phyloP scores from a whole-genome alignment of 2,113 vertebrate genomes.

The Benitochromis conjunctus region DNA sequence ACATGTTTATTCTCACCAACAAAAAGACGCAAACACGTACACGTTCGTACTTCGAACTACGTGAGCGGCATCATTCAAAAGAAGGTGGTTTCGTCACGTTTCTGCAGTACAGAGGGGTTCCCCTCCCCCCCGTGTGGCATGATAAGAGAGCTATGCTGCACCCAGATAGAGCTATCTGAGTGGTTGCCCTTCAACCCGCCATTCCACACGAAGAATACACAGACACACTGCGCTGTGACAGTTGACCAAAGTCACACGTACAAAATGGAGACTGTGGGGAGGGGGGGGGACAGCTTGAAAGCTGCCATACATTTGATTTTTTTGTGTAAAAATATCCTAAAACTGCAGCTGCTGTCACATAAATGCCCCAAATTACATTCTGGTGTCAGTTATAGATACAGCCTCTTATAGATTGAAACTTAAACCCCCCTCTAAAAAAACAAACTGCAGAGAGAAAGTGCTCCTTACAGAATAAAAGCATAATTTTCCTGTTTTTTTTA shows the following conservation, averaged over 20 bases:
- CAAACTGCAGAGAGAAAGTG: background rate
- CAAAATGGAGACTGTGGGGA: conserved; percentile 55
- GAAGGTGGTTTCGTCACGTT: conserved; percentile 10
- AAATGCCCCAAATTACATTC: background rate
- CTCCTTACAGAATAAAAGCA: background rate
- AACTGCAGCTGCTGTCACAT: background rate
- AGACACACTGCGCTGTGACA: conserved; percentile 19
- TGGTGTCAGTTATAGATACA: background rate
- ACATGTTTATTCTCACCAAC: background rate
- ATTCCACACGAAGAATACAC: conserved; percentile 44
- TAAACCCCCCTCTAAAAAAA: background rate
- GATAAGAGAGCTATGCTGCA: conserved; percentile 73
- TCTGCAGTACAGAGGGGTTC: conserved; percentile 40
- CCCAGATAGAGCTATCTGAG: conserved; percentile 76
- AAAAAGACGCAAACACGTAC: background rate
- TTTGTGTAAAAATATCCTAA: background rate
- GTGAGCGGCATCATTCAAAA: conserved; percentile 32
- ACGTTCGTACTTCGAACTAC: background rate
- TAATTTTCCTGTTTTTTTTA: background rate
- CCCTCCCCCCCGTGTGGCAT: conserved; percentile 34
- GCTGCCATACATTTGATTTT: background rate
- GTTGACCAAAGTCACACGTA: conserved; percentile 21
- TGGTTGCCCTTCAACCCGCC: conserved; percentile 60
- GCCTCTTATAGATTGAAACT: background rate
- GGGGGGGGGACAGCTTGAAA: background rate